phyloP scores from a whole-genome alignment of 2,888 invertebrate species.

The Sclerodermus sp. region DNA sequence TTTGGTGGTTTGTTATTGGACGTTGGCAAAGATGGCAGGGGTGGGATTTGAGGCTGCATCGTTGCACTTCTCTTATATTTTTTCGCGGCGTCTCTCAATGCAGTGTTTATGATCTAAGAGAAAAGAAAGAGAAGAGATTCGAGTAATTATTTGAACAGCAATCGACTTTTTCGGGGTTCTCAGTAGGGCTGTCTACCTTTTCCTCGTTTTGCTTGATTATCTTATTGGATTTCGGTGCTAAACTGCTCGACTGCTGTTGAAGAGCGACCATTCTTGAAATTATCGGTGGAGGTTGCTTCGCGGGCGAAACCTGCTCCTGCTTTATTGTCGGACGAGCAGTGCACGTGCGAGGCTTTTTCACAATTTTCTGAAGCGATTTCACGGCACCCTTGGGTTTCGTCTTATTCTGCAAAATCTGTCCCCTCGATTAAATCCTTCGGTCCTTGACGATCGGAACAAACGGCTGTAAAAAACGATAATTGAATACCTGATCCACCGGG shows the following conservation, averaged over 20 bases:
- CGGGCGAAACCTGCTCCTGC: conserved; percentile 7
- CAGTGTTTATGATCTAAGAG: conserved; percentile 37
- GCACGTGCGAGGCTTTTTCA: conserved; percentile 13
- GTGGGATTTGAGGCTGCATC: conserved; percentile 22
- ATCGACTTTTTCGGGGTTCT: no score
- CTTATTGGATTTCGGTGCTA: conserved; percentile 23
- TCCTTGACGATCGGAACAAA: no score
- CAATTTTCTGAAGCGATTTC: conserved; percentile 4
- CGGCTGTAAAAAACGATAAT: no score
- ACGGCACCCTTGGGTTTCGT: conserved; percentile 10
- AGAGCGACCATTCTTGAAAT: conserved; percentile 38
- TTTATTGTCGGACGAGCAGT: neutral
- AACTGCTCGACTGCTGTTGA: conserved; percentile 33
- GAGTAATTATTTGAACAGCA: no score
- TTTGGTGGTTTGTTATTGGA: conserved; percentile 16
- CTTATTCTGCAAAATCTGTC: conserved; percentile 8
- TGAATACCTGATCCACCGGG: neutral
- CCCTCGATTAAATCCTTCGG: no score
- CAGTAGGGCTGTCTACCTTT: conserved; percentile 28
- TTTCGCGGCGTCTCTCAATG: conserved; percentile 39
- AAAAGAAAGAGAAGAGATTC: no score
- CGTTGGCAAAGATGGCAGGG: conserved; percentile 24
- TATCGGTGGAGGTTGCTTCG: conserved; percentile 22
- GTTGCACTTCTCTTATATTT: conserved; percentile 40
- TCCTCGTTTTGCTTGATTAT: conserved; percentile 26